Percentiles rank a stretch among this genome's conserved stretches.
Conservation (phyloP, 2,888 invertebrate species). For the Pseudanteris insignis region DNA sequence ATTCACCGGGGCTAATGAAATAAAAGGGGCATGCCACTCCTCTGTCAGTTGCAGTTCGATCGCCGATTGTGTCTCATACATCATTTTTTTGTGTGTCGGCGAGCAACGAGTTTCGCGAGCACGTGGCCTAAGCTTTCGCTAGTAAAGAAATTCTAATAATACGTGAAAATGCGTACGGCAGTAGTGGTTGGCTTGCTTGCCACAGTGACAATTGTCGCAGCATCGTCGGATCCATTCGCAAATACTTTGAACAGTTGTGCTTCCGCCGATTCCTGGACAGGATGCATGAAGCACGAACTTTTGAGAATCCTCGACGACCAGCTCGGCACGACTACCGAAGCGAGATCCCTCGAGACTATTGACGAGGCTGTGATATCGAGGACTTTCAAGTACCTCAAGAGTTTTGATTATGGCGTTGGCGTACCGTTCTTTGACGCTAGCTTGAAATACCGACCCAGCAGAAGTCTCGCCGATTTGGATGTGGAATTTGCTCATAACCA, state of each 20-base stretch:
- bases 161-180: constrained; percentile 50
- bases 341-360: constrained; percentile 59
- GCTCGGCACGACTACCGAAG: constrained; percentile 67
- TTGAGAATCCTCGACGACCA: constrained; percentile 79
- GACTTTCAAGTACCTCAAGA: constrained; percentile 75
- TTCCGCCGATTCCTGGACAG: constrained; percentile 73
- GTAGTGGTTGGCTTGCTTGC: constrained; percentile 63
- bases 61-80: constrained; percentile 56
- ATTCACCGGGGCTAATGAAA: constrained; percentile 64
- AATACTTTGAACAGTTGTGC: constrained; percentile 75
- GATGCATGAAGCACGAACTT: constrained; percentile 81
- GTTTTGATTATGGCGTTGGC: constrained; percentile 78
- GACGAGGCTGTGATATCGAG: constrained; percentile 81
- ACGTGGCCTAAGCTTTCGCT: constrained; percentile 31
- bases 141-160: constrained; percentile 14
- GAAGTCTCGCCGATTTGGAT: constrained; percentile 64
- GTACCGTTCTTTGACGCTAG: constrained; percentile 69
- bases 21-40: constrained; percentile 66
- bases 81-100: constrained; percentile 15
- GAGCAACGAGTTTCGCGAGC: constrained; percentile 38
- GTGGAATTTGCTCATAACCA: constrained; percentile 62
- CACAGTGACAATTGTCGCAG: constrained; percentile 73
- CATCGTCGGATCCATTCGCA: constrained; percentile 56
- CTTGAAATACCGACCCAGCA: constrained; percentile 60
- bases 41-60: constrained; percentile 66